These are phyloP conservation scores for Dolichopus griseipennis DNA, from an alignment of 2,888 invertebrate species.

Conservation along the genomic window DNA sequence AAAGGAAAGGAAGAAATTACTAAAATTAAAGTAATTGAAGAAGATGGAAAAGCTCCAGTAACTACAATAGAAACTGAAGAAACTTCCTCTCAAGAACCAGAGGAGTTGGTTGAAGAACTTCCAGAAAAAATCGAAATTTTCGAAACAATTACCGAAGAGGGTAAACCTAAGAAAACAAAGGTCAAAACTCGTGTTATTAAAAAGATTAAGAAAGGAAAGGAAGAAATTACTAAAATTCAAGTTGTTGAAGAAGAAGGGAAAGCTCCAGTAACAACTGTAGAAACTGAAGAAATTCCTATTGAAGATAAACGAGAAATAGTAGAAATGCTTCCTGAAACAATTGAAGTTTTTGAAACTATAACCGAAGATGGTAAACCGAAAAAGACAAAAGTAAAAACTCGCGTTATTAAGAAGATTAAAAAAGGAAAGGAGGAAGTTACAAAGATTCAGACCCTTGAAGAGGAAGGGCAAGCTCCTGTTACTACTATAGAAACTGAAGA, in stretches of 20 bases:
- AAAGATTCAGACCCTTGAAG: constrained; percentile 36
- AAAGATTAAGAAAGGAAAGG: constrained; percentile 30
- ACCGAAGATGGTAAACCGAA: constrained; percentile 31
- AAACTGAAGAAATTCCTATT: constrained; percentile 24
- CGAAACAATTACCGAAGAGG: constrained; percentile 19
- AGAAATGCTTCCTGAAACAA: constrained; percentile 33
- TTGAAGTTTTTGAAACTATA: constrained; percentile 22
- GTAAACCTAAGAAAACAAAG: constrained; percentile 29
- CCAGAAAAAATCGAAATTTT: constrained; percentile 14
- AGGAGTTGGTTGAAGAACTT: constrained; percentile 28
- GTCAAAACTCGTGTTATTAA: constrained; percentile 27
- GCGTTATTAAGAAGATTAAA: constrained; percentile 22
- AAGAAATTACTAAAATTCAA: constrained; percentile 41
- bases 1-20: constrained; percentile 39
- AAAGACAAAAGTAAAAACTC: constrained; percentile 27
- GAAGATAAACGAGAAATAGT: constrained; percentile 25
- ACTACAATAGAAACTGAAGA: constrained; percentile 33
- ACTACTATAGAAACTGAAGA: constrained; percentile 25
- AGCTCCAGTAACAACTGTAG: constrained; percentile 32
- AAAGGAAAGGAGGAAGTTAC: constrained; percentile 35
- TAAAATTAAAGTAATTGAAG: constrained; percentile 37
- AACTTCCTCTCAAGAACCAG: constrained; percentile 23
- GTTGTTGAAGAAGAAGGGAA: constrained; percentile 40
- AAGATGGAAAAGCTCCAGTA: constrained; percentile 38
- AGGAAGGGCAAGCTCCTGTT: constrained; percentile 37